Base-by-base conservation (phyloP, 2,113 vertebrate species). In the Tringa solitaria region DNA sequence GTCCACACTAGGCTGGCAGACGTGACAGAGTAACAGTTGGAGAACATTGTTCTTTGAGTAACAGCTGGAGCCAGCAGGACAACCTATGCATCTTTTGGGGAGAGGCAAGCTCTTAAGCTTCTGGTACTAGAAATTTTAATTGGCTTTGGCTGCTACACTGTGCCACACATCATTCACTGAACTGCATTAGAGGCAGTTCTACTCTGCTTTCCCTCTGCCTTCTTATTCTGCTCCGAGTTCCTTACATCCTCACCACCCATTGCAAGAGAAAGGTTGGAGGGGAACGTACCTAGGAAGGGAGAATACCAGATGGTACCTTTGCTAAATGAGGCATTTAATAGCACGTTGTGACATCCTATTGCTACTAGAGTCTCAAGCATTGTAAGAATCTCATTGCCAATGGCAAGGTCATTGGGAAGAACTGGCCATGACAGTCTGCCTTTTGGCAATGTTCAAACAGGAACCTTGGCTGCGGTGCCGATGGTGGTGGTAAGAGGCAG, bases 11-110 rank as follows among this genome's bases (percentile, higher is more conserved):
- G 33, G 24, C 41, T 35, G 21, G 14, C 12, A 54, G 46, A 37
- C 10, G 9, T 13, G 24, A 32, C 33, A 41, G 20, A 33, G 18
- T 27, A 73, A 56, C 0, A 2, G 28, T 0, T 41, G 54, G 46
- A 64, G 46, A 73, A 57, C 14, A 24, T 33, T 63, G 32, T 14
- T 5, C 14, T 83, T 72, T 3, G 2, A 68, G 16, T 9, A 46
- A 28, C 41, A 50, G 32, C 24, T 67, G 6, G 14, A 78, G 32
- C 27, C 32, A 74, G 15, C 24, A 84, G 48, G 48, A 68, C 28
- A 74, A 12, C 10, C 17, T 15, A 10, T 24, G 35, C 7, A 32
- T 73, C 16, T 56, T 73, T 9, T 26, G 6, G 2, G 11, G 5
- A 27, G 17, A 59, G 18, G 53, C 6, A 87, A 63, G 63, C 51